phyloP scores from a whole-genome alignment of 2,113 vertebrate genomes.

The Petromus typicus region DNA sequence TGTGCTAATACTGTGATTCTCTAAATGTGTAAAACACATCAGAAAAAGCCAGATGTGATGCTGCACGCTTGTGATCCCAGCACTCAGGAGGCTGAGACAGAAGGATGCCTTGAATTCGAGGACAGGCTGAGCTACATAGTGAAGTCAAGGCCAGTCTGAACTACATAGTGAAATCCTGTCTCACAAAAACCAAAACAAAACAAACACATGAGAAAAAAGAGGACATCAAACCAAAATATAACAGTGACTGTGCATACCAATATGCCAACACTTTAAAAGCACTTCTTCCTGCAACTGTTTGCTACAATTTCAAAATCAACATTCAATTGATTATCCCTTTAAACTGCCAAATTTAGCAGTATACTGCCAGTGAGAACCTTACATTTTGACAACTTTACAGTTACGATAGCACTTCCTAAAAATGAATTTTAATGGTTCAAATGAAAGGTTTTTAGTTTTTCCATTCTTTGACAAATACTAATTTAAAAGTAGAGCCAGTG shows the following conservation, averaged over 20 bases:
- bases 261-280: constrained; percentile 55
- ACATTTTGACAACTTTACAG: constrained; percentile 62
- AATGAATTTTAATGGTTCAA: constrained; percentile 44
- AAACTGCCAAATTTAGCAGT: constrained; percentile 53
- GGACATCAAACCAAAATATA: constrained; percentile 40
- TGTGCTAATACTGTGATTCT: neutral
- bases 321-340: constrained; percentile 40
- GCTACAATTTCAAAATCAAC: constrained; percentile 63
- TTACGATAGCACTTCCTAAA: constrained; percentile 47
- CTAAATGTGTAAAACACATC: constrained; percentile 8
- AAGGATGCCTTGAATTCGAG: neutral
- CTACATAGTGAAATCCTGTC: neutral
- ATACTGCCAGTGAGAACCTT: constrained; percentile 37
- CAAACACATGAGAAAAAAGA: neutral
- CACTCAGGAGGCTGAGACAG: neutral
- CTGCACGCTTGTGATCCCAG: neutral
- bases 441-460: constrained; percentile 56
- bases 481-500: constrained; percentile 56
- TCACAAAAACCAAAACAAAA: neutral
- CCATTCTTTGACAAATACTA: constrained; percentile 55
- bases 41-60: neutral
- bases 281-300: constrained; percentile 52
- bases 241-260: neutral
- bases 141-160: neutral
- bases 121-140: neutral